phyloP scores from a whole-genome alignment of 2,113 vertebrate species.

The Myxocyprinus asiaticus region DNA sequence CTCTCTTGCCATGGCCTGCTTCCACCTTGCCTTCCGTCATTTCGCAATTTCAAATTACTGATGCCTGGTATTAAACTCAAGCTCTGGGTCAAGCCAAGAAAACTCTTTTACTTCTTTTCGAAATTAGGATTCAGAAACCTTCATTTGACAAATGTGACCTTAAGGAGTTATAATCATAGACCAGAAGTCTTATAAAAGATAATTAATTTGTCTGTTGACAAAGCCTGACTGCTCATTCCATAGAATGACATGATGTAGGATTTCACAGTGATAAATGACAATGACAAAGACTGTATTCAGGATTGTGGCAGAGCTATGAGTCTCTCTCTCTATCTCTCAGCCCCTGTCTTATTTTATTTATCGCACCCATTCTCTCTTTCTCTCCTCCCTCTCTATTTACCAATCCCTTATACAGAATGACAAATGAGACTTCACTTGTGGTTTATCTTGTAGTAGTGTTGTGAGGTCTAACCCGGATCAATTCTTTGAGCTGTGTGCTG shows the following conservation, averaged over 20 bases:
- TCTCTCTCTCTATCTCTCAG: neutral
- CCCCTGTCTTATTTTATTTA: neutral
- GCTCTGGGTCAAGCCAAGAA: constrained; percentile 24
- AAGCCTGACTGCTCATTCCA: constrained; percentile 6
- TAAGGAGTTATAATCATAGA: constrained; percentile 31
- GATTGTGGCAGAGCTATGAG: neutral
- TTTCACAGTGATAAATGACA: constrained; percentile 24
- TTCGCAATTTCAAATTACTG: constrained; percentile 60
- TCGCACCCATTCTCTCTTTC: neutral
- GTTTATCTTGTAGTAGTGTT: constrained; percentile 26
- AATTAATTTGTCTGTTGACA: constrained; percentile 32
- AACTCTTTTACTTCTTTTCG: neutral
- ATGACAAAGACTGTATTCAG: constrained; percentile 25
- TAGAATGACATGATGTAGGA: constrained; percentile 20
- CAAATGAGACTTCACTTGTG: neutral
- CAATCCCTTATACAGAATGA: constrained; percentile 32
- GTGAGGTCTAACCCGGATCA: constrained; percentile 21
- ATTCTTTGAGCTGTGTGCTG: constrained; percentile 6
- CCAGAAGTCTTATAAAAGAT: constrained; percentile 35
- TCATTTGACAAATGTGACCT: constrained; percentile 29
- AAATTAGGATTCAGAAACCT: constrained; percentile 39
- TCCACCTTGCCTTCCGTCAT: constrained; percentile 33
- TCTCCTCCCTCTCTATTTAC: neutral
- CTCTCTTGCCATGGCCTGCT: constrained; percentile 7
- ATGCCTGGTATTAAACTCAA: constrained; percentile 56